These are phyloP conservation scores for Pseudomyrmex flavicornis DNA, from an alignment of 1,140 invertebrate genomes.

Conservation along the genomic window DNA sequence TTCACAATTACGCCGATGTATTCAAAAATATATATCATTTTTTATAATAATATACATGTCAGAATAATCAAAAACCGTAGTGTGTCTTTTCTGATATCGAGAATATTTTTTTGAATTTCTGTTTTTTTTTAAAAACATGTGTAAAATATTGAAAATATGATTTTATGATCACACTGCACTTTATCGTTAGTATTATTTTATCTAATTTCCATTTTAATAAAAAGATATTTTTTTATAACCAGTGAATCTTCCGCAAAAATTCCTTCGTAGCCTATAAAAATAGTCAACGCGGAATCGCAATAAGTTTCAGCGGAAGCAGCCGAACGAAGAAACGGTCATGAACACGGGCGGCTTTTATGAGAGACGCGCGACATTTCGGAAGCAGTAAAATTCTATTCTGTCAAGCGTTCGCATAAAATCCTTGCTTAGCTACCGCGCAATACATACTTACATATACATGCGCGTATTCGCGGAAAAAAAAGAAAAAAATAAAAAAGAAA, in stretches of 20 bases:
- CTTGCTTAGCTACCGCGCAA: constrained; percentile 49
- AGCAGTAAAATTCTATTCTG: constrained; percentile 77
- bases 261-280: constrained; percentile 67
- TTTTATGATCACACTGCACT: too few relatives aligned
- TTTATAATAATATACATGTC: not conserved
- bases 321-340: constrained; percentile 65
- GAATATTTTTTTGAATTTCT: too few relatives aligned
- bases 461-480: constrained; percentile 1
- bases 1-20: not conserved
- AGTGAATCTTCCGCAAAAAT: constrained; percentile 58
- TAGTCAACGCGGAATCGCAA: constrained; percentile 71
- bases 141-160: too few relatives aligned
- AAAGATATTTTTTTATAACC: constrained; percentile 62
- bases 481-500: not conserved
- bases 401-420: constrained; percentile 76
- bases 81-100: too few relatives aligned
- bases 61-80: too few relatives aligned
- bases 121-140: too few relatives aligned
- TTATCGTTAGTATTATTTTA: too few relatives aligned
- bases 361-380: constrained; percentile 71
- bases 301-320: constrained; percentile 69
- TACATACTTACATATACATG: not conserved
- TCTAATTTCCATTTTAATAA: constrained; percentile 64
- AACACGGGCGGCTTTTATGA: constrained; percentile 74
- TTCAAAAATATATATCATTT: not conserved